Base-by-base conservation (phyloP, 2,888 invertebrate species). In the Macrophya annulata region DNA sequence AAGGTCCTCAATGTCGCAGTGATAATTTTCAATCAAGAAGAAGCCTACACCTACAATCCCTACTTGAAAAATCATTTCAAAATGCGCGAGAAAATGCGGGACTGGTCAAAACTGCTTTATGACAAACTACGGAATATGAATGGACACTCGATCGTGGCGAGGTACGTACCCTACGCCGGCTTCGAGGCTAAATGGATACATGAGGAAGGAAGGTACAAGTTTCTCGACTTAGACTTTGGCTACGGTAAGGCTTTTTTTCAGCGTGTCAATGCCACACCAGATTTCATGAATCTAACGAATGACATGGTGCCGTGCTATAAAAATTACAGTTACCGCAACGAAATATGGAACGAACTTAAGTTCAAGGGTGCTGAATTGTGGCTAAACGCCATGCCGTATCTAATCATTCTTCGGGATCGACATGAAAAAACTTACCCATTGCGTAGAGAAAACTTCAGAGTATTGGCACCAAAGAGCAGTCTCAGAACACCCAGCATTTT, bases 31-130 rank as follows among this genome's bases (percentile, higher is more conserved):
- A 71, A 71, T 43, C 15, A 21, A 6, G 21, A 21, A 15, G 25
- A 85, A 43, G 81, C 81, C 48, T 85, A 82, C 59, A 85, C 85
- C 25, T 85, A 85, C 25, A 85, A 85, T 81, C 85, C 85, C 12
- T 85, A 71, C 37, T 9, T 85, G 0, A 55, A 51, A 15, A 68
- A 82, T 25, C 40, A n/a, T 43, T 21, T 40, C 40, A 15, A 82
- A 6, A 43, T 81, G 81, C 37, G 10, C 5, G 81, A 81, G 51
- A 40, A 21, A 6, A 43, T 81, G 6, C 10, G 9, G 43, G n/a
- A 81, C 62, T 81, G 81, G 81, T 81, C 81, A 21, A 21, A 68
- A 48, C 15, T 68, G 21, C 82, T 71, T 12, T 85, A 85, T 48
- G 71, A 85, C 43, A 85, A 85, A 55, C 40, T 85, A 0, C 65